Evolutionary conservation across 1,140 invertebrate species (phyloP).

Genomic region (Musca domestica): DNA sequence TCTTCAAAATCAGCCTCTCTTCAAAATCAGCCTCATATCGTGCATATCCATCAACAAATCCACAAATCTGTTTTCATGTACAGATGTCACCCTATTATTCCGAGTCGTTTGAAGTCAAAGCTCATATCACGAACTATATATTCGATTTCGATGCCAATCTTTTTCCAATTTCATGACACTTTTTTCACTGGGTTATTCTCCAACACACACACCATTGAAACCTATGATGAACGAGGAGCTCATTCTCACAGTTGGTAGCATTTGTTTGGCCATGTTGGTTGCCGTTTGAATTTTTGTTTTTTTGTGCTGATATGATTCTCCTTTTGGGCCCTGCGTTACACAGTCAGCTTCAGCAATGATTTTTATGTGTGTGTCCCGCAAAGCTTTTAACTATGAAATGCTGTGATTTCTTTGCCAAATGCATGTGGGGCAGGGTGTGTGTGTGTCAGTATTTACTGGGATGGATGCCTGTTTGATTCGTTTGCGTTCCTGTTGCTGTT

Average conservation of each 20-base stretch:
- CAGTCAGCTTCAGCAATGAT: too few relatives aligned
- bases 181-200: too few relatives aligned
- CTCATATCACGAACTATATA: too few relatives aligned
- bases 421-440: not conserved
- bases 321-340: not conserved
- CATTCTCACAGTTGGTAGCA: conserved; percentile 21
- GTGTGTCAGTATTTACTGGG: not conserved
- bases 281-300: not conserved
- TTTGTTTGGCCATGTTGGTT: conserved; percentile 5
- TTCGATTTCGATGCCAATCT: too few relatives aligned
- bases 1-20: too few relatives aligned
- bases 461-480: not conserved
- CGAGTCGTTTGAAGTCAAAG: too few relatives aligned
- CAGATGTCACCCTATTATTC: too few relatives aligned
- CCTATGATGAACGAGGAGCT: not conserved
- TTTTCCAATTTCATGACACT: too few relatives aligned
- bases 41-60: too few relatives aligned
- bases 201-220: too few relatives aligned
- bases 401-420: not conserved
- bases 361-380: not conserved
- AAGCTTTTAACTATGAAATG: conserved; percentile 4
- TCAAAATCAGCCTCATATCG: too few relatives aligned
- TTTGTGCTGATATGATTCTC: not conserved
- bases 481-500: conserved; percentile 11
- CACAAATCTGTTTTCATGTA: too few relatives aligned